These are phyloP conservation scores for Platalea minor DNA, from an alignment of 2,797 vertebrate species.

Conservation along the genomic window DNA sequence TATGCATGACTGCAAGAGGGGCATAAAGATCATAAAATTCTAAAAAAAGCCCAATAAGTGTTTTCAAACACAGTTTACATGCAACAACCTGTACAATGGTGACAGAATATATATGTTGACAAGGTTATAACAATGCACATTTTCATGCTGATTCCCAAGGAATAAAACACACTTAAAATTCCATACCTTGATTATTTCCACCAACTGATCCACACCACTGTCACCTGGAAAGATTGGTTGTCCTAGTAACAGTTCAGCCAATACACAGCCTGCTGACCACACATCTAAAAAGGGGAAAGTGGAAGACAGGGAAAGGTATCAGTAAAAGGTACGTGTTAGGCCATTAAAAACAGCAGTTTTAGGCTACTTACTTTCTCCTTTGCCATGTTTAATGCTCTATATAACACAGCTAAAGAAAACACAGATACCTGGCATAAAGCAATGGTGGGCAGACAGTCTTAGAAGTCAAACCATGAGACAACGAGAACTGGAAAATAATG, in stretches of 20 bases:
- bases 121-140: not conserved
- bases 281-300: constrained; percentile 80
- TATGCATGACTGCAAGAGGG: not conserved
- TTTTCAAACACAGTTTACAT: not conserved
- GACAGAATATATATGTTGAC: not conserved
- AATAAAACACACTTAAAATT: not conserved
- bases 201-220: constrained; percentile 98
- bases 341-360: not conserved
- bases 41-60: not conserved
- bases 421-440: not conserved
- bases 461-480: not conserved
- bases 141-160: not conserved
- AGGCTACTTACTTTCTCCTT: not conserved
- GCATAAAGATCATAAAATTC: not conserved
- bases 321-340: not conserved
- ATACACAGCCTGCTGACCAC: constrained; percentile 98
- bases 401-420: not conserved
- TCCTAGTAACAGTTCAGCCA: constrained; percentile 97
- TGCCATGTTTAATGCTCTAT: not conserved
- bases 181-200: constrained; percentile 98
- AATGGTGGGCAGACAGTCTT: not conserved
- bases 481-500: not conserved
- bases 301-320: not conserved
- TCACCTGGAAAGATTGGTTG: constrained; percentile 99
- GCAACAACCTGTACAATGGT: not conserved